phyloP scores from a whole-genome alignment of 2,888 invertebrate genomes.

The Amphipoea oculea region DNA sequence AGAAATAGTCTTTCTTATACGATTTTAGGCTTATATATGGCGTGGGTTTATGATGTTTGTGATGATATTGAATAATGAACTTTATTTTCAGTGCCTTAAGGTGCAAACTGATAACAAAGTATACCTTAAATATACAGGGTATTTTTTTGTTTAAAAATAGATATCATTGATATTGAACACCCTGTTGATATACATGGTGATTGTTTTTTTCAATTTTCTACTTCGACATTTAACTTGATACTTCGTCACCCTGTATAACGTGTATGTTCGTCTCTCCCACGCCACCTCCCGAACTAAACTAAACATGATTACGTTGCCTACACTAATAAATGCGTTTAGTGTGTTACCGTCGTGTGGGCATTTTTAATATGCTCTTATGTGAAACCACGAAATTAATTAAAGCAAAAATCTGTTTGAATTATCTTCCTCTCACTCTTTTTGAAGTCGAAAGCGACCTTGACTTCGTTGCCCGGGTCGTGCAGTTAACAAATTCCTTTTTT shows the following conservation, averaged over 20 bases:
- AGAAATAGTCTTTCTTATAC: constrained; percentile 18
- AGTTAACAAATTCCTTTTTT: too few species aligned
- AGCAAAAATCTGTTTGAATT: background rate
- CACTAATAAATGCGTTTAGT: constrained; percentile 76
- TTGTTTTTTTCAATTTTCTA: constrained; percentile 1
- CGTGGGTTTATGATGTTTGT: constrained; percentile 15
- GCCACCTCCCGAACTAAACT: constrained; percentile 40
- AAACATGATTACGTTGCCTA: constrained; percentile 52
- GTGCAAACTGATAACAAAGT: background rate
- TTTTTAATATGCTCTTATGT: background rate
- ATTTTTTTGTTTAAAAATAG: background rate
- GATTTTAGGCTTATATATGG: constrained; percentile 24
- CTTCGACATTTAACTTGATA: background rate
- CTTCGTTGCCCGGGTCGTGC: too few species aligned
- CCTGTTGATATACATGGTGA: constrained; percentile 5
- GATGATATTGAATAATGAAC: background rate
- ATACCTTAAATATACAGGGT: background rate
- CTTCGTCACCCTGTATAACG: background rate
- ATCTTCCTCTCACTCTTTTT: background rate
- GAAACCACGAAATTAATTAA: background rate
- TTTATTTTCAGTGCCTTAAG: background rate
- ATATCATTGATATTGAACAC: background rate
- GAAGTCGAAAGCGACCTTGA: too few species aligned
- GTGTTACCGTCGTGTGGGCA: constrained; percentile 13
- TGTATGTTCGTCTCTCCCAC: constrained; percentile 21